Evolutionary conservation across 2,797 vertebrate species (phyloP), one percentile per base, ranked within the genome.

Genomic region (Hydrophis major): DNA sequence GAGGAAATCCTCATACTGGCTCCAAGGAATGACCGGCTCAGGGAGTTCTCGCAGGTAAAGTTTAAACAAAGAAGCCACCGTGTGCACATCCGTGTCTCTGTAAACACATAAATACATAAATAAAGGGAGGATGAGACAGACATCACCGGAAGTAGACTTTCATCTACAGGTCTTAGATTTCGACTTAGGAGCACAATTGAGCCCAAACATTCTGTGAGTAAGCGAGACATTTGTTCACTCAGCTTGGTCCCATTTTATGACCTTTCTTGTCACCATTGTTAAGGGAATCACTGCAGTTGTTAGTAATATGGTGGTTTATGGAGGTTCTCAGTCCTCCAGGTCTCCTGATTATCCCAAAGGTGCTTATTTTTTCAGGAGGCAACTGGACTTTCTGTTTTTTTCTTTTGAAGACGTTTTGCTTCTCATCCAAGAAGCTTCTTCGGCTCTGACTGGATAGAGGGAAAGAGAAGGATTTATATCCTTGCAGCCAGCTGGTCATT

Each of bases 1-100:
- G 95, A 99, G 98, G 95, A 99, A 99, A 92, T 98, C 98, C 74
- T 99, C 98, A 6, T 99, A 99, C 97, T 99, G 99, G 37, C 93
- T 96, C 98, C 99, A 99, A 28, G 99, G 99, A 42, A 99, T 97
- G 0, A 98, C 98, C 0, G 99, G 99, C 95, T 99, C 98, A 0
- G 99, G 99, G 18, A 99, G 98, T 97, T 99, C 99, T 18, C 99
- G 97, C 94, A 99, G 98, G 96, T 99, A 99, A 92, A 99, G 98
- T 93, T 99, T 99, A 93, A 99, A 96, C 94, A 99, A 97, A 1
- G 99, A 99, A 16, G 98, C 99, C 97, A 99, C 99, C 0, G 99
- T 99, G 98, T 99, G 99, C 93, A 99, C 99, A 59, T 99, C 99
- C 0, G 99, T 99, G 94, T 99, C 98, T 96, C 99, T 99, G 98